Evolutionary conservation across 2,797 vertebrate genomes (phyloP).

Genomic region (Graptemys geographica): DNA sequence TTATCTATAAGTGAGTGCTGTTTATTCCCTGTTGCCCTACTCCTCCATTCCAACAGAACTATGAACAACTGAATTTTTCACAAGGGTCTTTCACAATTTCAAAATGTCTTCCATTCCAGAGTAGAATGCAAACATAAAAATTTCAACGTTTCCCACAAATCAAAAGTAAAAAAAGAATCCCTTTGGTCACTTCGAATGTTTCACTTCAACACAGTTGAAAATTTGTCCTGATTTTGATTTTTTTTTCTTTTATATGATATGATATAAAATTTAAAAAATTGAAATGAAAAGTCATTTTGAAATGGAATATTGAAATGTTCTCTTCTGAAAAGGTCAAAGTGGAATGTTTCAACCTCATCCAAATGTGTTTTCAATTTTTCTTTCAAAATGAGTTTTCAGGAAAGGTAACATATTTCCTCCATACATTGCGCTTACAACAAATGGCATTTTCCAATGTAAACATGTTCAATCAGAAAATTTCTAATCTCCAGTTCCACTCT

Average conservation of each 20-base stretch:
- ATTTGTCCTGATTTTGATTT: neutral
- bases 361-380: neutral
- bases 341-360: neutral
- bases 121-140: neutral
- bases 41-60: neutral
- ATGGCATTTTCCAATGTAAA: neutral
- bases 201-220: neutral
- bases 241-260: no score
- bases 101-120: neutral
- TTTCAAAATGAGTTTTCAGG: neutral
- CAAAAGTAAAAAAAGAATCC: neutral
- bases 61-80: neutral
- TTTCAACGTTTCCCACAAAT: neutral
- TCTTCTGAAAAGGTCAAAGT: neutral
- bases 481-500: neutral
- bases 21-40: neutral
- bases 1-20: neutral
- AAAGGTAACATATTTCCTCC: neutral
- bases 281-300: neutral
- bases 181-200: neutral
- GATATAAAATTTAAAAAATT: no score
- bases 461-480: neutral
- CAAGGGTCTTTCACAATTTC: neutral
- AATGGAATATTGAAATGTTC: neutral
- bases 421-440: neutral